Conservation (phyloP, 2,113 vertebrate species). For the Spheniscus mendiculus region DNA sequence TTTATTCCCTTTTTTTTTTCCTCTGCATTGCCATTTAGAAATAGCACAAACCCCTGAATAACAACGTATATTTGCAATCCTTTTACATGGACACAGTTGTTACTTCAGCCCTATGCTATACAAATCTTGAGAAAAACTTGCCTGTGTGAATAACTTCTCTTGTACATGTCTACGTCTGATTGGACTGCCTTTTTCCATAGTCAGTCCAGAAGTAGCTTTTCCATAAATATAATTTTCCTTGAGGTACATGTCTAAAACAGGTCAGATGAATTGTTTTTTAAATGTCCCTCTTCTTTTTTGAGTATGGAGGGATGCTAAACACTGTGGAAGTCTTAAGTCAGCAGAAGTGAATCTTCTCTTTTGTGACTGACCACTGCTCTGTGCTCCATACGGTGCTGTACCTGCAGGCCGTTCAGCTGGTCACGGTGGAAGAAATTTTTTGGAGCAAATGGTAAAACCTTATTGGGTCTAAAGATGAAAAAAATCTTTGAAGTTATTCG, state of each 20-base stretch:
- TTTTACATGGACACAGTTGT: background rate
- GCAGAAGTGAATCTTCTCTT: background rate
- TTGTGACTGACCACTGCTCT: background rate
- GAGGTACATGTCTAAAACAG: background rate
- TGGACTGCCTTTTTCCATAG: background rate
- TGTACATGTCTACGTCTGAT: background rate
- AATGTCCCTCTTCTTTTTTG: background rate
- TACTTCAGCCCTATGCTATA: background rate
- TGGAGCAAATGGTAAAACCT: background rate
- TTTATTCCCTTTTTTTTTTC: accelerated
- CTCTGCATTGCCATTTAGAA: background rate
- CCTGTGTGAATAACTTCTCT: background rate
- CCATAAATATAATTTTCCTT: background rate
- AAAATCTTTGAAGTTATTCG: background rate
- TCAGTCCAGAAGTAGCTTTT: background rate
- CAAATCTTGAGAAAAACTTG: background rate
- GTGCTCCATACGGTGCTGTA: accelerated
- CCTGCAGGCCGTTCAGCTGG: background rate
- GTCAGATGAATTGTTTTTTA: background rate
- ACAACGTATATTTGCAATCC: accelerated
- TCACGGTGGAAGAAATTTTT: background rate
- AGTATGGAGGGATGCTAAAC: background rate
- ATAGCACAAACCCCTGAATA: background rate
- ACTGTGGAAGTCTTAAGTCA: background rate
- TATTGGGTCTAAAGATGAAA: background rate